Conservation (phyloP, 2,797 vertebrate species). For the Anabas testudineus region DNA sequence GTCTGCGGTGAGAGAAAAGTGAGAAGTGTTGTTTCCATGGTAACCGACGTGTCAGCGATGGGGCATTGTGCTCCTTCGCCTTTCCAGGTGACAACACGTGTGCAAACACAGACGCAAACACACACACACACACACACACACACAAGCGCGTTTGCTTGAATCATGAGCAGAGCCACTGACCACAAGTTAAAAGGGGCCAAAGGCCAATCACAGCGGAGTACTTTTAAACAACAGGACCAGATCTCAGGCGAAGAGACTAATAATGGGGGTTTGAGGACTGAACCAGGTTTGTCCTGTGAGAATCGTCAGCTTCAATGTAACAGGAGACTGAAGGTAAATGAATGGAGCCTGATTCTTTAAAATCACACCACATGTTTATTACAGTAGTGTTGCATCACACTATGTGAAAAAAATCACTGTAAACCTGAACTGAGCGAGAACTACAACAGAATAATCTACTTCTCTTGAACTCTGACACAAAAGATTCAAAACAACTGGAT, state of each 20-base stretch:
- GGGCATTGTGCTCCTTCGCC: constrained; percentile 36
- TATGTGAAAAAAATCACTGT: no score
- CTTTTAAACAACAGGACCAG: constrained; percentile 7
- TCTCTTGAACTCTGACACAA: no score
- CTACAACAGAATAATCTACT: no score
- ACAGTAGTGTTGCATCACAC: no score
- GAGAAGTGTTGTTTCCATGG: constrained; percentile 72
- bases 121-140: constrained; percentile 5
- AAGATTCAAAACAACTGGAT: no score
- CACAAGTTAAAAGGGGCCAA: background rate
- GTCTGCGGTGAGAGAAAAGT: constrained; percentile 45
- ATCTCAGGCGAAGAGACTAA: constrained; percentile 21
- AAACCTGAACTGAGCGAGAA: no score
- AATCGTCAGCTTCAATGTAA: background rate
- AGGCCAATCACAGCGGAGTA: background rate
- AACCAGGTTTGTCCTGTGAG: constrained; percentile 4
- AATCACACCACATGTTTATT: no score
- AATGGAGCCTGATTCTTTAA: no score
- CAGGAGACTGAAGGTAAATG: no score
- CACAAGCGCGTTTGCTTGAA: constrained; percentile 3
- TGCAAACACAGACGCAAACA: constrained; percentile 14
- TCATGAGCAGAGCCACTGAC: background rate
- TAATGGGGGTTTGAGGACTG: constrained; percentile 7
- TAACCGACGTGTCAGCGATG: constrained; percentile 53
- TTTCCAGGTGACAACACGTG: constrained; percentile 44